Conservation (phyloP, 2,113 vertebrate genomes). For the Emydura subglobosa region DNA sequence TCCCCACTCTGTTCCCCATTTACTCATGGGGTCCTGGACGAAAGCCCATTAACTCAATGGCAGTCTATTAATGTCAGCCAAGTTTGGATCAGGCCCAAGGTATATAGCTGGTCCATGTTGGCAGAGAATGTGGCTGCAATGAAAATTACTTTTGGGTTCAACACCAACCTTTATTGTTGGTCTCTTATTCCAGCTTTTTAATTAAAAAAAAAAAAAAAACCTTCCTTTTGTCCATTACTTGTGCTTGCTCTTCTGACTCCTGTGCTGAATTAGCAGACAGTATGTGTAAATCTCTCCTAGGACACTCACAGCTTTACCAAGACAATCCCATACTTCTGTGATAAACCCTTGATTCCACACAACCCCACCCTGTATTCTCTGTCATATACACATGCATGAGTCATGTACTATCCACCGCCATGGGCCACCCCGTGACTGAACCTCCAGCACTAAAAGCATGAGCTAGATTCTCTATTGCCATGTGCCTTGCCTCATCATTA, state of each 20-base stretch:
- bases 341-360: not conserved
- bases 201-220: not conserved
- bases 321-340: not conserved
- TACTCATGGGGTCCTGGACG: not conserved
- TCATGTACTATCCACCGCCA: not conserved
- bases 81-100: not conserved
- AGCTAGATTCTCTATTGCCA: not conserved
- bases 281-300: not conserved
- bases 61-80: not conserved
- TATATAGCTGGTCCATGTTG: not conserved
- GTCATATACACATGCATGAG: not conserved
- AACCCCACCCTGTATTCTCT: not conserved
- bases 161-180: not conserved
- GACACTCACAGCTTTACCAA: not conserved
- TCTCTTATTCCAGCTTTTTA: not conserved
- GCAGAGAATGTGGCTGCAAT: not conserved
- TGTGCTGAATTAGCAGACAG: not conserved
- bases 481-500: not conserved
- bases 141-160: not conserved
- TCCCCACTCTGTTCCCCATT: not conserved
- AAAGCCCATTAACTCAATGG: not conserved
- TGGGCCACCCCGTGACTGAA: not conserved
- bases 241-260: not conserved
- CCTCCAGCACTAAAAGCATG: not conserved
- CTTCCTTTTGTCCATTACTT: not conserved